Percentiles rank a stretch among this genome's conserved stretches.
phyloP scores from a whole-genome alignment of 2,797 vertebrate species.

The Rhinella marina region DNA sequence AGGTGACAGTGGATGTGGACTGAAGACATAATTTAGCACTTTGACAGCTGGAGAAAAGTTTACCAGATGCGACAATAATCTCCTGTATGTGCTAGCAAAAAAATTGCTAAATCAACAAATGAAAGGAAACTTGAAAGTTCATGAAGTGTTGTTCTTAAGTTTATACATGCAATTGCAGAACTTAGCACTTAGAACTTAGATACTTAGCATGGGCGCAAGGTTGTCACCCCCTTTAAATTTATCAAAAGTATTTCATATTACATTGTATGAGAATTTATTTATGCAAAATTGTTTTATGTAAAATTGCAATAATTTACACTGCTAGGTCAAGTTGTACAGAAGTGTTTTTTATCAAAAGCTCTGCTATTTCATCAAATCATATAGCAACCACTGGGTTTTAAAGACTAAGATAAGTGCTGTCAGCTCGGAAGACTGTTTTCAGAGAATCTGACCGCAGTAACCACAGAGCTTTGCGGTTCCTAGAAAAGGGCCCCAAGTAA shows the following conservation, averaged over 20 bases:
- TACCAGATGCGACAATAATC: not conserved
- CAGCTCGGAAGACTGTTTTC: slow-evolving; percentile 31
- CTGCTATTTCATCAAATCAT: slow-evolving; percentile 27
- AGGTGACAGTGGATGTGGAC: not conserved
- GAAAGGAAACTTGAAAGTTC: not conserved
- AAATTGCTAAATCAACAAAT: not conserved
- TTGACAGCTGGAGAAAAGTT: not conserved
- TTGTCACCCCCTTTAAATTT: not conserved
- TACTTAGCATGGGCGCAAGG: not conserved
- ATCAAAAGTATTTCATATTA: not conserved
- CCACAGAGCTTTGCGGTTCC: not conserved
- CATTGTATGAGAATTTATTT: not conserved
- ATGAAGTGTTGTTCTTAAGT: slow-evolving; percentile 9
- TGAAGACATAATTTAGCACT: not conserved
- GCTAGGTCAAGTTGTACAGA: slow-evolving; percentile 27
- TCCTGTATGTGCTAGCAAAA: not conserved
- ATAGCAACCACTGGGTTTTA: not conserved
- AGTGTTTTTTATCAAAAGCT: slow-evolving; percentile 35
- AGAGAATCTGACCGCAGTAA: slow-evolving; percentile 20
- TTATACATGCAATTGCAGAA: not conserved
- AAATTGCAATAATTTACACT: slow-evolving; percentile 16
- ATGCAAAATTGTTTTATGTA: slow-evolving; percentile 15
- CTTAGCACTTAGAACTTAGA: no score
- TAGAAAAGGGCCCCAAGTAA: not conserved
- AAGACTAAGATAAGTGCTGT: not conserved